Percentiles rank a stretch among this genome's conserved stretches.
These are phyloP conservation scores for Patiria miniata DNA, from an alignment of 35 echinoderm and acorn worm genomes.

Conservation along the genomic window DNA sequence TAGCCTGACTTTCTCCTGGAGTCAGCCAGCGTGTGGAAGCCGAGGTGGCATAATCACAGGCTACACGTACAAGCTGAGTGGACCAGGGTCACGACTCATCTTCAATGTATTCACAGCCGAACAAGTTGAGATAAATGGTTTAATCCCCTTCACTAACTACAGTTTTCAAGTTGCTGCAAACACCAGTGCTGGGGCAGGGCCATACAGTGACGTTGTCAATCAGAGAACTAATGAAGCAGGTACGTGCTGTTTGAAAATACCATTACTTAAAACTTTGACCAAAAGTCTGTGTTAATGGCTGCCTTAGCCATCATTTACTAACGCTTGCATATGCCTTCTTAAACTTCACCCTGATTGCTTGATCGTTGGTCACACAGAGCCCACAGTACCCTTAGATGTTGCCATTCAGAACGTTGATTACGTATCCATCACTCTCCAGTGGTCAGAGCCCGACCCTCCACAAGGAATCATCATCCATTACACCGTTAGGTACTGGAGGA, in stretches of 20 bases:
- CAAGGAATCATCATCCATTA: constrained; percentile 24
- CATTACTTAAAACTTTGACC: no score
- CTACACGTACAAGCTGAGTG: constrained; percentile 19
- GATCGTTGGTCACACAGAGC: background rate
- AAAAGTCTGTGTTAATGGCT: no score
- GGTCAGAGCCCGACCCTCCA: constrained; percentile 20
- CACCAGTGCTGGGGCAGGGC: background rate
- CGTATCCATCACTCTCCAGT: background rate
- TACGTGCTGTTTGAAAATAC: background rate
- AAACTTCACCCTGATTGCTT: no score
- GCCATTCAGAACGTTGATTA: background rate
- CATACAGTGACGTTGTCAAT: background rate
- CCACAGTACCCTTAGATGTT: background rate
- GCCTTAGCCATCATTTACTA: no score
- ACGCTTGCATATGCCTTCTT: no score
- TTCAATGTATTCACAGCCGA: background rate
- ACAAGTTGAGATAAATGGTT: background rate
- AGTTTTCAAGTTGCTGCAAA: constrained; percentile 43
- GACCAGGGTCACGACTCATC: background rate
- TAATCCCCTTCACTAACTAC: constrained; percentile 49
- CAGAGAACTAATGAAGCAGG: background rate
- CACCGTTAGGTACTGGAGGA: background rate
- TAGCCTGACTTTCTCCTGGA: constrained; percentile 35
- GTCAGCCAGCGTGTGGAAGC: constrained; percentile 35
- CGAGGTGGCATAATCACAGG: constrained; percentile 43